Conservation (phyloP, 53 echinoderm and acorn worm species). For the Henricia sp. region DNA sequence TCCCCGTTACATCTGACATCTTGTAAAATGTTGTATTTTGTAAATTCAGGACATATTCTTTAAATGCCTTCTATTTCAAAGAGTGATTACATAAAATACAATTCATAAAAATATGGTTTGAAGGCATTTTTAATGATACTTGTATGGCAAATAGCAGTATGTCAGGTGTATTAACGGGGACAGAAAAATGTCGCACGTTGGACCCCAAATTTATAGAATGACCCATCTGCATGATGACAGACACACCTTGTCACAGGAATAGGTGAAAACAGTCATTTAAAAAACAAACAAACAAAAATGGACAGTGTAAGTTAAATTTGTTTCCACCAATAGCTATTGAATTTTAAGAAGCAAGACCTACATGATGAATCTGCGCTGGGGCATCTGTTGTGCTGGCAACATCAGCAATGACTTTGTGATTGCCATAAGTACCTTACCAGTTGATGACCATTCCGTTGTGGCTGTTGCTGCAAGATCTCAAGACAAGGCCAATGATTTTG, state of each 20-base stretch:
- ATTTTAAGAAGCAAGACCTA: neutral
- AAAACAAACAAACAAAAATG: neutral
- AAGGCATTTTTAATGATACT: too few species aligned
- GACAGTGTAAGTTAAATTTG: neutral
- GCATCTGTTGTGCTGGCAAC: conserved; percentile 83
- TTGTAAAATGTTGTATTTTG: too few species aligned
- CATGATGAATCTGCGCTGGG: conserved; percentile 83
- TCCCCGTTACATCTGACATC: too few species aligned
- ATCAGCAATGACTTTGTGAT: conserved; percentile 82
- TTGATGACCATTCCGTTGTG: conserved; percentile 67
- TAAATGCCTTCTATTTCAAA: too few species aligned
- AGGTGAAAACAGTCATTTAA: neutral
- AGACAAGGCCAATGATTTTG: conserved; percentile 75
- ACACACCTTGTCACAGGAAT: neutral
- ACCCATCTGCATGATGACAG: neutral
- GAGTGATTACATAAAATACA: too few species aligned
- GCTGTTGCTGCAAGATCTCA: conserved; percentile 82
- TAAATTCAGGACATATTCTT: too few species aligned
- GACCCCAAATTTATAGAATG: neutral
- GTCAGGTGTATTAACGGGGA: too few species aligned
- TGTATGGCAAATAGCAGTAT: too few species aligned
- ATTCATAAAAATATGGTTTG: too few species aligned
- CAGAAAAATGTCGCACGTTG: too few species aligned
- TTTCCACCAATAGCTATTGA: neutral
- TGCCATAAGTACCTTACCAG: conserved; percentile 67